Conservation (phyloP, 2,888 invertebrate genomes). For the Epinotia brunnichana region DNA sequence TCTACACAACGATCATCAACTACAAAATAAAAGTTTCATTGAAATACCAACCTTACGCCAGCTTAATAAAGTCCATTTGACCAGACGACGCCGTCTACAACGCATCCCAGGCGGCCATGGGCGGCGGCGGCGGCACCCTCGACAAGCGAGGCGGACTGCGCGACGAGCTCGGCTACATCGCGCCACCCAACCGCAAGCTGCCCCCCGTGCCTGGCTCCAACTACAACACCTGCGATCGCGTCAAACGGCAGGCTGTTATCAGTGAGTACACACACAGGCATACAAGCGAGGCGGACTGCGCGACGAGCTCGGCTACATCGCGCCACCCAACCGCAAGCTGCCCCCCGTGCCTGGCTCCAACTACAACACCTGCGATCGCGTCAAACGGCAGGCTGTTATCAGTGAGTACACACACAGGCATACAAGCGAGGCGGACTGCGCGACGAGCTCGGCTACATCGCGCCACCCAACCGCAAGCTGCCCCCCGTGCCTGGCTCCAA, state of each 20-base stretch:
- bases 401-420: no score
- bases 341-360: no score
- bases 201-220: conserved; percentile 96
- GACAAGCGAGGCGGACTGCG: conserved; percentile 92
- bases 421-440: no score
- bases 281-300: no score
- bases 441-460: no score
- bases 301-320: no score
- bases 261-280: conserved; percentile 85
- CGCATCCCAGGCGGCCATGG: conserved; percentile 88
- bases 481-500: no score
- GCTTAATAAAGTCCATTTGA: not conserved
- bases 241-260: conserved; percentile 96
- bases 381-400: no score
- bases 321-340: no score
- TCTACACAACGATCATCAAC: no score
- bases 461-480: no score
- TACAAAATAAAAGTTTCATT: not conserved
- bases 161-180: conserved; percentile 96
- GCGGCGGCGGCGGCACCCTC: conserved; percentile 87
- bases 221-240: conserved; percentile 96
- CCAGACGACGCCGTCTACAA: conserved; percentile 96
- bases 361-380: no score
- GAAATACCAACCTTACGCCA: not conserved
- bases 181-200: conserved; percentile 95